phyloP scores from a whole-genome alignment of 2,888 invertebrate species.

The Drosophila multiciliata region DNA sequence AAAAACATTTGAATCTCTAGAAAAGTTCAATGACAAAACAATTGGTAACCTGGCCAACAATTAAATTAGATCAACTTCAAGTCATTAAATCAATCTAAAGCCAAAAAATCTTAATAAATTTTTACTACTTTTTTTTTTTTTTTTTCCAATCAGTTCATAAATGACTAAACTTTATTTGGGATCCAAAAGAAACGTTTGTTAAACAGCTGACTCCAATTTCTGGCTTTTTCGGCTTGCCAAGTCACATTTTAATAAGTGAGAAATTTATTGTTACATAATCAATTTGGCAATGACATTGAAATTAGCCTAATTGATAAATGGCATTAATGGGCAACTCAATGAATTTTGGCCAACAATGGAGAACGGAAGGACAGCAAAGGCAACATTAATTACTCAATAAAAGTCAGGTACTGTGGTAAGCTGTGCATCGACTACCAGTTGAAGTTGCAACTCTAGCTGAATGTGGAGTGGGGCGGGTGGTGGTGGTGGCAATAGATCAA shows the following conservation, averaged over 20 bases:
- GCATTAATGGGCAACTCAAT: slow-evolving; percentile 9
- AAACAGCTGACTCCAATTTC: slow-evolving; percentile 35
- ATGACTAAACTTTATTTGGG: neutral
- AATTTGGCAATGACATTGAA: slow-evolving; percentile 32
- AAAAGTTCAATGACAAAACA: neutral
- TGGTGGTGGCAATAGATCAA: slow-evolving; percentile 52
- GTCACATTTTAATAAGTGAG: neutral
- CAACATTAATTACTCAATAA: slow-evolving; percentile 67
- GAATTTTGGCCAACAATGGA: slow-evolving; percentile 26
- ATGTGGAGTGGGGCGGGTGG: neutral
- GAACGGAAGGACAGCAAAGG: slow-evolving; percentile 10
- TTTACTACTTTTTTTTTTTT: neutral
- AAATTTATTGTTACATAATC: slow-evolving; percentile 5
- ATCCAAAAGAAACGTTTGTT: neutral
- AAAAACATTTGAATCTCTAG: no score
- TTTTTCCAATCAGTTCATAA: neutral
- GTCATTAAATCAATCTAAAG: neutral
- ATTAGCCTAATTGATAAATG: slow-evolving; percentile 48
- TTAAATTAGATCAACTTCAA: neutral
- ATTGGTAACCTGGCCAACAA: neutral
- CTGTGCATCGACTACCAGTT: neutral
- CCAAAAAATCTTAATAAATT: neutral
- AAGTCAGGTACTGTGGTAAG: slow-evolving; percentile 36
- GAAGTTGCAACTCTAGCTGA: neutral
- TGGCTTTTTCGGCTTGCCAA: slow-evolving; percentile 15